These are phyloP conservation scores for Pristionchus japonicus DNA, from an alignment of 2,888 invertebrate genomes.

Conservation along the genomic window DNA sequence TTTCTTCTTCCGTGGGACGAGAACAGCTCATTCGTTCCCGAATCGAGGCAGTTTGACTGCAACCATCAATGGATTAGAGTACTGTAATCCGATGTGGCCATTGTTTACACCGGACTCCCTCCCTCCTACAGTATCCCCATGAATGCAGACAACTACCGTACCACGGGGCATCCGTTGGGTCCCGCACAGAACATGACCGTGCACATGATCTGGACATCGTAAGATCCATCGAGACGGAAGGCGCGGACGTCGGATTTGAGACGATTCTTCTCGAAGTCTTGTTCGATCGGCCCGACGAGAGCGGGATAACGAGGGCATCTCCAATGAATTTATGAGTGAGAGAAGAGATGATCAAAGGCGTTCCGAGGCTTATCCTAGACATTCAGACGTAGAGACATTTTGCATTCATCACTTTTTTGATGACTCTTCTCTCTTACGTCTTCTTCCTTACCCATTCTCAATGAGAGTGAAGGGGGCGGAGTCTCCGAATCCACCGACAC, in stretches of 20 bases:
- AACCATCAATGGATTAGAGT: slow-evolving; percentile 23
- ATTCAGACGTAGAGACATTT: no score
- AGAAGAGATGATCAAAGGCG: neutral
- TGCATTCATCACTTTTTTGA: no score
- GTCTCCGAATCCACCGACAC: slow-evolving; percentile 74
- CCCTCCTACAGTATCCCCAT: neutral
- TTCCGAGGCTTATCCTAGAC: no score
- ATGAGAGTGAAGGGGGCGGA: slow-evolving; percentile 75
- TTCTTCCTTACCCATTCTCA: slow-evolving; percentile 68
- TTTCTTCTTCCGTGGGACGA: slow-evolving; percentile 75
- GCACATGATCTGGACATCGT: slow-evolving; percentile 75
- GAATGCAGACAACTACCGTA: slow-evolving; percentile 48
- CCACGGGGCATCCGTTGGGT: slow-evolving; percentile 75
- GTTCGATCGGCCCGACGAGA: slow-evolving; percentile 75
- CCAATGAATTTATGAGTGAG: no score
- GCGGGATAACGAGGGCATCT: slow-evolving; percentile 75
- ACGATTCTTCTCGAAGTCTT: slow-evolving; percentile 75
- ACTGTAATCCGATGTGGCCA: neutral
- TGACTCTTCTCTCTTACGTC: no score
- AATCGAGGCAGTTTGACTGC: slow-evolving; percentile 75
- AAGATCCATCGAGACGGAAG: slow-evolving; percentile 75
- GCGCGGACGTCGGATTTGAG: slow-evolving; percentile 74
- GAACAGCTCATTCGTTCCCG: slow-evolving; percentile 75
- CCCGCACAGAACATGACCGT: slow-evolving; percentile 76
- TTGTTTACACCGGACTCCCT: neutral